Percentiles rank a stretch among this genome's conserved stretches.
Conservation (phyloP, 2,113 vertebrate genomes). For the Misgurnus anguillicaudatus region DNA sequence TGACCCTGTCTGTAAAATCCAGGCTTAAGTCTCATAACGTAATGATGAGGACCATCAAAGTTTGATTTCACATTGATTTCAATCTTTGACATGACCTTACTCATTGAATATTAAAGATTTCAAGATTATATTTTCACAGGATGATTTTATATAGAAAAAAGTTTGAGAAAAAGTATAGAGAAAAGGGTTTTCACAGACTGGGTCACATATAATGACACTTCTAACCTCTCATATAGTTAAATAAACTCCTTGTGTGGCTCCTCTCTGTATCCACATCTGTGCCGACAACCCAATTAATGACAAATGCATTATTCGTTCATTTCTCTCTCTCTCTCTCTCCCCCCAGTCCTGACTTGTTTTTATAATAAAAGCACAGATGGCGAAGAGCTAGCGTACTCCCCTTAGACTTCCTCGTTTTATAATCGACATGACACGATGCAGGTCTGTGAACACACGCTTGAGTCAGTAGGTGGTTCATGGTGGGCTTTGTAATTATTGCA, state of each 20-base stretch:
- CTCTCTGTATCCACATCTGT: neutral
- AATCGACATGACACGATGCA: slow-evolving; percentile 73
- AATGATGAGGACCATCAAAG: too few relatives aligned
- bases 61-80: too few relatives aligned
- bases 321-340: slow-evolving; percentile 24
- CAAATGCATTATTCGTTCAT: slow-evolving; percentile 3
- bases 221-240: neutral
- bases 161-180: too few relatives aligned
- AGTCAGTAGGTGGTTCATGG: slow-evolving; percentile 71
- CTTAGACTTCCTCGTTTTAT: slow-evolving; percentile 71
- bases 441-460: slow-evolving; percentile 70
- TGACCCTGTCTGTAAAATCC: too few relatives aligned
- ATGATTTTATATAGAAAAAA: too few relatives aligned
- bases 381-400: slow-evolving; percentile 72
- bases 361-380: slow-evolving; percentile 75
- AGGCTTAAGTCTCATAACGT: too few relatives aligned
- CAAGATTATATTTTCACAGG: too few relatives aligned
- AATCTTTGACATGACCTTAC: too few relatives aligned
- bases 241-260: neutral
- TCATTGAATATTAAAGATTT: too few relatives aligned
- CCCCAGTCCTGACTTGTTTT: slow-evolving; percentile 62
- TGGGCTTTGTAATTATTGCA: slow-evolving; percentile 75
- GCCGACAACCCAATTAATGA: slow-evolving; percentile 51
- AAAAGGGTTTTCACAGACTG: too few relatives aligned
- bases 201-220: slow-evolving; percentile 17